A percentile compares a stretch with the other conserved stretches of the same genome.
These are phyloP conservation scores for Epirrita christyi DNA, from an alignment of 2,888 invertebrate species.

Conservation along the genomic window DNA sequence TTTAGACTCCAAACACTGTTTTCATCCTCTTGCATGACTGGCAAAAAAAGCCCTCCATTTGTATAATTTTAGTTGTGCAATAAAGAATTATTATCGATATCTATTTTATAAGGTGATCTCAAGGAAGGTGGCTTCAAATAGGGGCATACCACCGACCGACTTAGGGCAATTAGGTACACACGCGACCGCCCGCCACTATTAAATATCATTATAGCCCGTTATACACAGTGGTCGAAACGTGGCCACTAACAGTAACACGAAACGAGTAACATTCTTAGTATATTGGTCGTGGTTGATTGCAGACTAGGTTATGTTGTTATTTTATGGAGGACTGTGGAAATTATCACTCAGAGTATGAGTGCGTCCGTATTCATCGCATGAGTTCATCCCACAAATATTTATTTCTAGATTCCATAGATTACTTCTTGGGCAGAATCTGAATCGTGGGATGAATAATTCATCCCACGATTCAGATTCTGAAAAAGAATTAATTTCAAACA, in stretches of 20 bases:
- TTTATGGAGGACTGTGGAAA: slow-evolving; percentile 16
- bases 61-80: too few relatives aligned
- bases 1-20: too few relatives aligned
- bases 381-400: too few relatives aligned
- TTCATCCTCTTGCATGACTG: too few relatives aligned
- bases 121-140: slow-evolving; percentile 9
- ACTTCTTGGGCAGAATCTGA: too few relatives aligned
- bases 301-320: slow-evolving; percentile 13
- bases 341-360: neutral
- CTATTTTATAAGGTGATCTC: neutral
- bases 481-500: too few relatives aligned
- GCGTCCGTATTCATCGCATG: too few relatives aligned
- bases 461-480: too few relatives aligned
- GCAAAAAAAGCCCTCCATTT: too few relatives aligned
- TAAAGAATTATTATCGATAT: too few relatives aligned
- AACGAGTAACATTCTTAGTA: slow-evolving; percentile 30
- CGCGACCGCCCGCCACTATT: slow-evolving; percentile 34
- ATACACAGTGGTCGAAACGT: slow-evolving; percentile 37
- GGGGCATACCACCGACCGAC: slow-evolving; percentile 21
- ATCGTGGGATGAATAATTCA: too few relatives aligned
- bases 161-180: slow-evolving; percentile 40
- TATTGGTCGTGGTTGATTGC: slow-evolving; percentile 35
- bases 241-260: slow-evolving; percentile 25
- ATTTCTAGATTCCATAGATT: too few relatives aligned
- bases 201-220: slow-evolving; percentile 43